Base-by-base conservation (phyloP, 2,888 invertebrate genomes). In the Diadegma fenestrale region DNA sequence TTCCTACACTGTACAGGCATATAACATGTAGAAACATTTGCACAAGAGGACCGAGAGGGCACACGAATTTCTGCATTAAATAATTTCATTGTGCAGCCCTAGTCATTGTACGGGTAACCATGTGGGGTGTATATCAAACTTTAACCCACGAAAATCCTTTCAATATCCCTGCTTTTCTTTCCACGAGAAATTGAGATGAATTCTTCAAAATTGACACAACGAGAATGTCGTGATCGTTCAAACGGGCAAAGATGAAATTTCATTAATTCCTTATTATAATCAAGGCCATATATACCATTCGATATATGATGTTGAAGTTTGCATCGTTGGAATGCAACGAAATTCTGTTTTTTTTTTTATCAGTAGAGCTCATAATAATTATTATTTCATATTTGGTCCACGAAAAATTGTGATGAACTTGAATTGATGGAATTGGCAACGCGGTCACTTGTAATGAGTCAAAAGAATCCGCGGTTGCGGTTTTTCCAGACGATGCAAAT, bases 71-170 rank as follows among this genome's bases (percentile, higher is more conserved):
- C 51, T 30, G 26, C 73, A 85, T 75, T 63, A 71, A 78, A 83
- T 89, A 86, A 88, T 88, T 89, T 89, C 86, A 88, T 88, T 89
- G 88, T 89, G 80, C 85, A 66, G 83, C 72, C 75, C 85, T 77
- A 76, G 68, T 75, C 63, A 75, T 80, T 72, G 48, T 48, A 51
- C 37, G 78, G 63, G 78, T 79, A 85, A 83, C 58, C 77, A 48
- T 51, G 76, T 71, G 72, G 41, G 61, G 37, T 37, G 37, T 37
- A 37, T 37, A n/a, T 64, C 66, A 48, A 58, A 17, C 43, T 33
- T 75, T 58, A n/a, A 84, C 71, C 61, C 63, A 54, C 51, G 41
- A 43, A 33, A 61, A 61, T 64, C 37, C 71, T 63, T 43, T n/a
- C 45, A 26, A 82, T 51, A 85, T 77, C 10, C 37, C 37, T 71